These are phyloP conservation scores for Drosophila koepferae DNA, from an alignment of 2,888 invertebrate species.

Conservation along the genomic window DNA sequence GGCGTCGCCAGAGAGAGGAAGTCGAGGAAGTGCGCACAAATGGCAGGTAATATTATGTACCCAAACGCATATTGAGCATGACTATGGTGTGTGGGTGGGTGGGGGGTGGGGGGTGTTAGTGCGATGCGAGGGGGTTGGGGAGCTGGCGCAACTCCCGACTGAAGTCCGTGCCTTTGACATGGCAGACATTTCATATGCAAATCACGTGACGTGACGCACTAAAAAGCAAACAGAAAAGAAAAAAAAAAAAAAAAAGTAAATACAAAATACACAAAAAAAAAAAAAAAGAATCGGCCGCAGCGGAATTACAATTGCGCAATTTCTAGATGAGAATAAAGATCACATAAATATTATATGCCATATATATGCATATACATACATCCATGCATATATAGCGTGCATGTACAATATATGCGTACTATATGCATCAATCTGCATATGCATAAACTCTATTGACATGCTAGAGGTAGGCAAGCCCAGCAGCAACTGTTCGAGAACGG, in stretches of 20 bases:
- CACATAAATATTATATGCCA: constrained; percentile 29
- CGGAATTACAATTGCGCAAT: constrained; percentile 68
- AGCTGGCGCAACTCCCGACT: constrained; percentile 7
- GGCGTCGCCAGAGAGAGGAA: constrained; percentile 51
- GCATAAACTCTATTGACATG: not conserved
- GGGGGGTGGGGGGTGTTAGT: not conserved
- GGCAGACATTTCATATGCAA: constrained; percentile 69
- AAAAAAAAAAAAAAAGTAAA: not conserved
- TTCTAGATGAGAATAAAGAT: constrained; percentile 57
- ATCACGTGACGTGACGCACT: constrained; percentile 62
- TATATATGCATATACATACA: not conserved
- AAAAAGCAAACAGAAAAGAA: constrained; percentile 40
- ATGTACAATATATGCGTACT: not conserved
- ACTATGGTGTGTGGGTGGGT: not conserved
- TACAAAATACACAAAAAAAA: not conserved
- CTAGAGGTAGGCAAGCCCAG: not conserved
- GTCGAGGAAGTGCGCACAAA: constrained; percentile 63
- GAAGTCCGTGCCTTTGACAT: constrained; percentile 29
- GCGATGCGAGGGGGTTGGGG: not conserved
- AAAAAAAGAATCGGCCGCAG: constrained; percentile 42
- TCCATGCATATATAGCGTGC: not conserved
- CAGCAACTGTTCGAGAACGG: not conserved
- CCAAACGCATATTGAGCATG: constrained; percentile 36
- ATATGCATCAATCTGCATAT: not conserved
- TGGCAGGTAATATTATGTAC: constrained; percentile 54